A percentile compares a stretch with the other conserved stretches of the same genome.
phyloP scores from a whole-genome alignment of 1,140 invertebrate species.

The Drosophila littoralis region DNA sequence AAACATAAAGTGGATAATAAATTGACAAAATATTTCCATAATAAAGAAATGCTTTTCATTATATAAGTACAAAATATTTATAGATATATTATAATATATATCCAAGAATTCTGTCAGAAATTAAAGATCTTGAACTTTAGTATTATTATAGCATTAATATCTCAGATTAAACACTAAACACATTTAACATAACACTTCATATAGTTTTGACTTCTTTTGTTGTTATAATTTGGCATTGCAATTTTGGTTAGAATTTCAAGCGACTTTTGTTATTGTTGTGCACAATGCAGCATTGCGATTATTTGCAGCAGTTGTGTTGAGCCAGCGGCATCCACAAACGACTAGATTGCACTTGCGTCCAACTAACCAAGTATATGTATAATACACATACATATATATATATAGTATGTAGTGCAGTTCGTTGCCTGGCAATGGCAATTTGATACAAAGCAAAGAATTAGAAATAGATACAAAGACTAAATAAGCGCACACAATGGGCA shows the following conservation, averaged over 20 bases:
- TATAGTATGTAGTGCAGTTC: conserved; percentile 9
- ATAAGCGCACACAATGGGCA: conserved; percentile 52
- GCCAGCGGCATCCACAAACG: conserved; percentile 36
- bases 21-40: no score
- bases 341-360: conserved; percentile 6
- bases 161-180: neutral
- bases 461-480: conserved; percentile 39
- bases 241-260: conserved; percentile 51
- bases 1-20: no score
- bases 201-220: conserved; percentile 5
- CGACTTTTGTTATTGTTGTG: conserved; percentile 25
- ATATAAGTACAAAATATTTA: no score
- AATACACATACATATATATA: neutral
- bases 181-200: neutral
- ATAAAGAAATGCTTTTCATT: no score
- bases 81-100: no score
- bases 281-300: conserved; percentile 39
- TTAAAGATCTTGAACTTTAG: no score
- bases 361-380: conserved; percentile 3
- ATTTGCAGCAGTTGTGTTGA: conserved; percentile 38
- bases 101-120: no score
- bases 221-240: conserved; percentile 47
- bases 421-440: conserved; percentile 49
- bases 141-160: neutral
- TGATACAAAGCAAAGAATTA: conserved; percentile 51